Base-by-base conservation (phyloP, 2,113 vertebrate genomes). In the Peucedramus taeniatus region DNA sequence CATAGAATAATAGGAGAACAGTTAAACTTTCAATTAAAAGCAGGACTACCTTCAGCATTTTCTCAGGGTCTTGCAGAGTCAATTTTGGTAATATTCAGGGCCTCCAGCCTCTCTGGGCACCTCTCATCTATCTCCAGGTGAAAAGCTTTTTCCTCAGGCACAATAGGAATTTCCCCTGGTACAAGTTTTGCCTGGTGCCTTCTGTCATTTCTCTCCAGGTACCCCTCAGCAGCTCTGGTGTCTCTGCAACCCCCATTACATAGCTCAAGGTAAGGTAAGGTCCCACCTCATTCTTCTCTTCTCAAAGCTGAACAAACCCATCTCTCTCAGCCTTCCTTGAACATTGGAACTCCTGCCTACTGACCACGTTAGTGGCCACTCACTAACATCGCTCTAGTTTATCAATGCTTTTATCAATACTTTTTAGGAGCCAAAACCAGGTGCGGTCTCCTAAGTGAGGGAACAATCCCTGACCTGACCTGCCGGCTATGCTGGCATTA, bases 361-460 rank as follows among this genome's bases (percentile, higher is more conserved):
- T 49, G 39, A 40, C 31, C 21, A 22, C 0, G 0, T 27, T 24
- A 53, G 11, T 37, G 35, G 14, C 19, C 3, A 1, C 20, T 45
- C 26, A 39, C 44, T 61, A 44, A n/a, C 1, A 1, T 19, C 14
- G 16, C 15, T 74, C 70, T 60, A 66, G 37, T 63, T 82, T 53
- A 78, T 44, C 40, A 56, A 4, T 13, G 20, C 69, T 59, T 89
- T 77, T 12, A 17, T 50, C 60, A 33, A 30, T 11, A 31, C 9
- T 5, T 81, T 23, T 35, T 20, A 60, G 42, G 47, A 63, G n/a
- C 23, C 53, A 91, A 37, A 91, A 66, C 5, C 7, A 83, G 57
- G 7, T 15, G 14, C 19, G 40, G 16, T 59, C 69, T 84, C 59
- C 37, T 21, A 44, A 56, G 19, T 7, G 0, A 69, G 53, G 49